phyloP scores from a whole-genome alignment of 2,113 vertebrate species.

The Rhynchomys soricoides region DNA sequence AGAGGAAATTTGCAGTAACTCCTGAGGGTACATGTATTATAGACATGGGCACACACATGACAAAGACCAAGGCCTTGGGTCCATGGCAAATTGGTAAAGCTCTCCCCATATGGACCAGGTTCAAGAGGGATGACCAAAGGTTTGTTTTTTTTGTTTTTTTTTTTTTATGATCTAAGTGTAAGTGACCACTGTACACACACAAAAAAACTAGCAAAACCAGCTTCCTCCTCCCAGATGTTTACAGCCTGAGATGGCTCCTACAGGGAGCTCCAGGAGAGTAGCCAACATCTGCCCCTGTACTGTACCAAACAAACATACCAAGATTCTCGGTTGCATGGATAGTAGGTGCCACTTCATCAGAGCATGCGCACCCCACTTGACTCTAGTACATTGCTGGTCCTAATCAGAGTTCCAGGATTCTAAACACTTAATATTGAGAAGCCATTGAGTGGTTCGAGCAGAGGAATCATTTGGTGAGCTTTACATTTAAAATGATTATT shows the following conservation, averaged over 20 bases:
- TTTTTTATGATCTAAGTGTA: neutral
- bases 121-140: neutral
- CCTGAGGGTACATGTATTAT: neutral
- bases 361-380: neutral
- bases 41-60: neutral
- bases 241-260: neutral
- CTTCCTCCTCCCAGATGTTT: no score
- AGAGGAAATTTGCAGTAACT: neutral
- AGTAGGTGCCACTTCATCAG: neutral
- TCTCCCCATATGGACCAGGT: neutral
- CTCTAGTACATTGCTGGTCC: neutral
- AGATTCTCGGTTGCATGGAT: neutral
- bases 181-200: neutral
- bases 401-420: neutral
- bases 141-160: no score
- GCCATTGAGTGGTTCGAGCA: neutral
- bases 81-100: neutral
- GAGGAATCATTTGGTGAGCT: neutral
- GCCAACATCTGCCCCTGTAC: neutral
- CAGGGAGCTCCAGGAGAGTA: no score
- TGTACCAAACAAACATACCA: neutral
- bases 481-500: constrained; percentile 23
- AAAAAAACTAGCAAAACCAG: neutral
- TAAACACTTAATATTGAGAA: neutral
- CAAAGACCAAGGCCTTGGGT: neutral